Base-by-base conservation (phyloP, 1,140 invertebrate species). In the Macrostomum lignano region DNA sequence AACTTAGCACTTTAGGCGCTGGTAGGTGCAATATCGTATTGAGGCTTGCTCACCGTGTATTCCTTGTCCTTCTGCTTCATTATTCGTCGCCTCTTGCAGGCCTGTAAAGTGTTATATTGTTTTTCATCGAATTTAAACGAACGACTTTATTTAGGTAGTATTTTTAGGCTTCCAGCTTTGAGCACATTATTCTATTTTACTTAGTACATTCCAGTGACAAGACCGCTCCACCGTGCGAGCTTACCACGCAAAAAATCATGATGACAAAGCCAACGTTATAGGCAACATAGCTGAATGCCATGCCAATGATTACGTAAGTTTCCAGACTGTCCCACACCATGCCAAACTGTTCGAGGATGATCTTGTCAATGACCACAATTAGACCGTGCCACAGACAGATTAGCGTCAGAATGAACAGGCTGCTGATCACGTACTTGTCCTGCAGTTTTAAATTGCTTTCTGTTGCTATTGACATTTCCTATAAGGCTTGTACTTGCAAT, bases 351-450 rank as follows among this genome's bases (percentile, higher is more conserved):
- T 17, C 19, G 7, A 15, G 14, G 9, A 28, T 28, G 3, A 28
- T 28, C 9, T 9, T 28, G 19, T 28, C 19, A 28, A 28, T 21
- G 6, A 33, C 22, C 20, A 33, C 17, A 7, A 32, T 15, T 19
- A 55, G 38, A 14, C 46, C 51, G 33, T 55, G 52, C 52, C 52
- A 55, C 7, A 43, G 41, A 38, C 52, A 55, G 7, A 55, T 48
- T 7, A 43, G 38, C 3, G 48, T 46, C 31, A 55, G 28, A 45
- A 52, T 48, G 5, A 51, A 40, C 48, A 55, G 48, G 7, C 48
- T 46, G 2, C 45, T 45, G 32, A 55, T 38, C 22, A 55, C 38
- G 39, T 55, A 55, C 38, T 52, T 53, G 35, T 55, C 52, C 52
- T 55, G 42, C 26, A 17, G 7, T 7, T 30, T 7, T 7, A 13